Evolutionary conservation across 2,888 invertebrate species (phyloP).

Genomic region (Tetheella fluctuosa): DNA sequence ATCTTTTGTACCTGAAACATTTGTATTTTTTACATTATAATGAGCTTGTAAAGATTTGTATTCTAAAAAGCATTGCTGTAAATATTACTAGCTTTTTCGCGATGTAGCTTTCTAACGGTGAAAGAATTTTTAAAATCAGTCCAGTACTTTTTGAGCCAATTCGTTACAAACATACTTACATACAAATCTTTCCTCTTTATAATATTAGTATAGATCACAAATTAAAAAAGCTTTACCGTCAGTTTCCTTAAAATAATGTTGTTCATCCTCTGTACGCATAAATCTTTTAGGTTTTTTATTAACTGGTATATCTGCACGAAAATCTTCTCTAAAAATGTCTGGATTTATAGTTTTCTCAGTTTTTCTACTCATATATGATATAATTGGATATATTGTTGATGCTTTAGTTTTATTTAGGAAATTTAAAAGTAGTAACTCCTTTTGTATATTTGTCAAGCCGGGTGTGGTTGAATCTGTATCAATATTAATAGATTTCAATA

Average conservation of each 20-base stretch:
- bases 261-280: neutral
- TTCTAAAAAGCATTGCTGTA: no score
- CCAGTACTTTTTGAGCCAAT: no score
- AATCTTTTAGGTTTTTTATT: slow-evolving; percentile 2
- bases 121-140: no score
- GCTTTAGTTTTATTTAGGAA: neutral
- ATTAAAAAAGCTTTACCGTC: neutral
- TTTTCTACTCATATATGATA: neutral
- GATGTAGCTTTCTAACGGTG: no score
- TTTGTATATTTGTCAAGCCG: slow-evolving; percentile 27
- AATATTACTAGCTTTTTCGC: no score
- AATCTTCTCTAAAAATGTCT: slow-evolving; percentile 19
- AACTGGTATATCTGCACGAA: slow-evolving; percentile 9
- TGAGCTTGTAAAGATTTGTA: no score
- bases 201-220: no score
- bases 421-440: slow-evolving; percentile 23
- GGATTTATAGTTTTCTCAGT: slow-evolving; percentile 17
- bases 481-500: slow-evolving; percentile 29
- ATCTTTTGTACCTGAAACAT: neutral
- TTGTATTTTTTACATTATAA: neutral
- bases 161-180: no score
- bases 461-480: slow-evolving; percentile 30
- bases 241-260: neutral
- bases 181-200: no score
- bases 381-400: neutral